phyloP scores from a whole-genome alignment of 1,140 invertebrate species.

The Phocides pigmalion region DNA sequence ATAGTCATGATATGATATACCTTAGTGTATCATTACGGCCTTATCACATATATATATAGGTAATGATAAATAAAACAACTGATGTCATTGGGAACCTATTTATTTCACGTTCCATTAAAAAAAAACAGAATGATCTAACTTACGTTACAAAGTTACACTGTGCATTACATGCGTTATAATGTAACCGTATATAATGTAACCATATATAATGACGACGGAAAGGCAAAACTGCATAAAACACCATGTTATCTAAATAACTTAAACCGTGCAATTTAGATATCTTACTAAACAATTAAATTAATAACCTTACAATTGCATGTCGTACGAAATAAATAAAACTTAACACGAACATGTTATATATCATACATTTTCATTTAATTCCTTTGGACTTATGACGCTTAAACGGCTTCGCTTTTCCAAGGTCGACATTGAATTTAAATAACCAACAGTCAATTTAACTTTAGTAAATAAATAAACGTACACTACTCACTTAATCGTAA shows the following conservation, averaged over 20 bases:
- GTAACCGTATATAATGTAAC: constrained; percentile 69
- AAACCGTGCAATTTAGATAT: constrained; percentile 13
- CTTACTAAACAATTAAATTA: constrained; percentile 23
- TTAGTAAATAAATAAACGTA: constrained; percentile 64
- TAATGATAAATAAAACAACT: constrained; percentile 49
- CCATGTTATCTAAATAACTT: constrained; percentile 11
- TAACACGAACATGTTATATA: constrained; percentile 3
- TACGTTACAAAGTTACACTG: constrained; percentile 62
- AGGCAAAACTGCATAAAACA: constrained; percentile 25
- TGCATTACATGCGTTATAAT: constrained; percentile 69
- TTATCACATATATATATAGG: no score
- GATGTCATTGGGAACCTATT: constrained; percentile 55
- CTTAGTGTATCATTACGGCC: background rate
- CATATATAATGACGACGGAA: constrained; percentile 50
- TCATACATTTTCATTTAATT: background rate
- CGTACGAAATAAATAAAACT: constrained; percentile 16
- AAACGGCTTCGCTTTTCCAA: constrained; percentile 15
- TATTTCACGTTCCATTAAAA: constrained; percentile 67
- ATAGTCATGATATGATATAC: no score
- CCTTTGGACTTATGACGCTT: constrained; percentile 4
- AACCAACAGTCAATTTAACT: constrained; percentile 62
- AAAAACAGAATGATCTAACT: constrained; percentile 73
- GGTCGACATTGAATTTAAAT: constrained; percentile 41
- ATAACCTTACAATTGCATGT: background rate
- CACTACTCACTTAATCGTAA: constrained; percentile 60